Evolutionary conservation across 2,888 invertebrate species (phyloP), one percentile per base, ranked within the genome.

Genomic region (Acanthosepion lycidas): DNA sequence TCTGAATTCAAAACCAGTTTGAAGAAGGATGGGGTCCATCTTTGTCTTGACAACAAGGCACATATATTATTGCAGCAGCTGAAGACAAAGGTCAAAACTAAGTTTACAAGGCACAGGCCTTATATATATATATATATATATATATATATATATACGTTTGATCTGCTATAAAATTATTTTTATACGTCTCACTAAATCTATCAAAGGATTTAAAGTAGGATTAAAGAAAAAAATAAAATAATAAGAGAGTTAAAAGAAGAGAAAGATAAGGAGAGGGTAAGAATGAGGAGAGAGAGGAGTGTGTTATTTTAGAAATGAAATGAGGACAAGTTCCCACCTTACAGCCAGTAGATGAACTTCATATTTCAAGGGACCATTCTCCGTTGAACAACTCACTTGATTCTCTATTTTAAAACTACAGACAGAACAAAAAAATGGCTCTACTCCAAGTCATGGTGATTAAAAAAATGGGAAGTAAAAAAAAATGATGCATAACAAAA

Each of bases 291-390:
- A 78, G n/a, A 78, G n/a, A 33, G n/a, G 78, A 78, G n/a, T 33
- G 12, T 33, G n/a, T 33, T 78, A 12, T 78, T n/a, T 78, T 78
- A 78, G n/a, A 78, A 78, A 78, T 78, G 78, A 78, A 78, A 78
- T 78, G 78, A 78, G 78, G 78, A 78, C 78, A 78, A 78, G n/a
- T 78, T 78, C 78, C 78, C 78, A 78, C 78, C 78, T 78, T 78
- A 78, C 78, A 78, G 78, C 78, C 78, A 78, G 78, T 78, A 78
- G 78, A 78, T 78, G 78, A 78, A 78, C 78, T 78, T 78, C 78
- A n/a, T 33, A 78, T 78, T 78, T 78, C 78, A 78, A 78, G 78
- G 78, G 78, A 78, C 78, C 78, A 78, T 15, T 78, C 78, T 78
- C 78, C 78, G 78, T 78, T 78, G 78, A 78, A 78, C 78, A n/a